phyloP scores from a whole-genome alignment of 2,888 invertebrate genomes.

The Allolobophora icterica region DNA sequence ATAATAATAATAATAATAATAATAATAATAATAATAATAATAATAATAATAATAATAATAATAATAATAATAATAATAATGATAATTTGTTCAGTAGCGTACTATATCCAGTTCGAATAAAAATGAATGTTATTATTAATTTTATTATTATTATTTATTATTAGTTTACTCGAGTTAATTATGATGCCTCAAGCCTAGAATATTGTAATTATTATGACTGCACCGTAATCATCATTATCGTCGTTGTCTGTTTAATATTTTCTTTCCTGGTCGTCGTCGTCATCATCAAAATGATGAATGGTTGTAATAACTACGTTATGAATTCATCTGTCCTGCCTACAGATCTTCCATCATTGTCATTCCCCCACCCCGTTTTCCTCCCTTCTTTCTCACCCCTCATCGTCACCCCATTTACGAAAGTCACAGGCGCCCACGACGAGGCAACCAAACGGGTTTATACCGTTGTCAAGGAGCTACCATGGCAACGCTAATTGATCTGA shows the following conservation, averaged over 20 bases:
- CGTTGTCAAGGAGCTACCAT: background rate
- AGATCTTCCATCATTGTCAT: background rate
- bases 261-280: background rate
- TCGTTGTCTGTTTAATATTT: background rate
- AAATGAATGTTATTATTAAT: no score
- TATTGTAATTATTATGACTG: background rate
- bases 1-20: no score
- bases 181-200: no score
- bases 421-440: background rate
- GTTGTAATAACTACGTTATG: background rate
- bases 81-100: no score
- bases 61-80: no score
- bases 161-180: no score
- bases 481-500: background rate
- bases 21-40: no score
- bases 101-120: no score
- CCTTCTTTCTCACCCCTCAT: background rate
- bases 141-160: no score
- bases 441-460: background rate
- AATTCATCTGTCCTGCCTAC: background rate
- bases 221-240: background rate
- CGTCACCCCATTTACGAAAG: background rate
- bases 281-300: background rate
- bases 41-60: no score
- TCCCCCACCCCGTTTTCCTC: background rate